Base-by-base conservation (phyloP, 2,797 vertebrate genomes). In the Parambassis ranga region DNA sequence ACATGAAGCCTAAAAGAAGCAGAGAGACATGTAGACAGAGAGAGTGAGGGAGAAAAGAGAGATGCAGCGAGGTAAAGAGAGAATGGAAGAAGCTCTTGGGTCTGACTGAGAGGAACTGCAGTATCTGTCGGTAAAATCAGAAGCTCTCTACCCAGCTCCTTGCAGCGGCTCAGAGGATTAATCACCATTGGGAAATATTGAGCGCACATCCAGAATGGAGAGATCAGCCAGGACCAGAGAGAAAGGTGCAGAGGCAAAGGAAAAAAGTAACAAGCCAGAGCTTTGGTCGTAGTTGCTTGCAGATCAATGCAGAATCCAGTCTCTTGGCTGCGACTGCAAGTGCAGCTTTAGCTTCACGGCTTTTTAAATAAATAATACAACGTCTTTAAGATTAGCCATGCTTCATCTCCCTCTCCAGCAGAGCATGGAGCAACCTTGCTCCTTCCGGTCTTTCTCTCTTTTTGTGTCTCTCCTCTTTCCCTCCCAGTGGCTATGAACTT, bases 301-400 rank as follows among this genome's bases (percentile, higher is more conserved):
- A 76, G 83, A 87, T 78, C 81, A 68, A 82, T 71, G 78, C 75
- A 84, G 82, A 66, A 79, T 71, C 75, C 79, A 59, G 71, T 47
- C 75, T 83, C 81, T 72, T 64, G 83, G 86, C 75, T 82, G 83
- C 56, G 48, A 83, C 61, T 84, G 71, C n/a, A 71, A 90, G 85
- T 71, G 82, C 84, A 81, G 86, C 79, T 84, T 82, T 74, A 75
- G 84, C 86, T 89, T 85, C 80, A 78, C 35, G 9, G 77, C 73
- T 89, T 92, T 92, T 91, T 90, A 89, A 93, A 93, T 92, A 92
- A 92, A 93, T 92, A 91, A 92, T 91, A 90, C 74, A 76, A 83
- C 46, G 84, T 90, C 89, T 90, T 91, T 78, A 79, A 86, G 82
- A 91, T 92, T 90, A 91, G 81, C 87, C 81, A 88, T 78, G 89